Base-by-base conservation (phyloP, 2,888 invertebrate genomes). In the Unio delphinus region DNA sequence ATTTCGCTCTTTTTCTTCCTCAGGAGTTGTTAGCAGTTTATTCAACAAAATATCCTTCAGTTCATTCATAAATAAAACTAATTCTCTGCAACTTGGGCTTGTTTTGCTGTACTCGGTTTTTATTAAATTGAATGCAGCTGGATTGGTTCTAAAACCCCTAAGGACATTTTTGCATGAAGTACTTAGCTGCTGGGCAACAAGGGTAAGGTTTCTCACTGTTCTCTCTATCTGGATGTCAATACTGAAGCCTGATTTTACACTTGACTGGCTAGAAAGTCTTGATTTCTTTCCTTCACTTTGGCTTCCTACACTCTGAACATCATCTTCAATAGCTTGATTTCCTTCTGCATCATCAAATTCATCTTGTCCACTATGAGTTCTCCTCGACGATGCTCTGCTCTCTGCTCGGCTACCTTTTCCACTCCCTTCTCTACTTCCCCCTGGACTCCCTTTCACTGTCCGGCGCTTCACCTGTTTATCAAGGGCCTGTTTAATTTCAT, bases 21-120 rank as follows among this genome's bases (percentile, higher is more conserved):
- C 82, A 7, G 90, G 90, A 4, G 89, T 89, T 28, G 89, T 89
- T 69, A 90, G 81, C 62, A 90, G 73, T 68, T 87, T 87, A 55
- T 82, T 81, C 82, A 88, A 80, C 30, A 90, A 72, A 55, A 90
- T 86, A 63, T 88, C 89, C 67, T 81, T 81, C 61, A 90, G 77
- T 70, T 88, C 88, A 62, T 81, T 79, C 81, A 89, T 73, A 61
- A 79, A 76, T 5, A 34, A 64, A n/a, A 86, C 74, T 64, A 88
- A 69, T 7, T 75, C 69, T 63, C 75, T 69, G 54, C 80, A 75
- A 17, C 70, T 71, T 11, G 67, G 34, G 8, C 79, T 67, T 64
- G 80, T 72, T 26, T 77, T 65, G 5, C 61, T 67, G 65, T 72
- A 75, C 63, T 83, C 82, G 61, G 72, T 73, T 65, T 75, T 75